phyloP scores from a whole-genome alignment of 1,140 invertebrate species.

The Drosophila varians region DNA sequence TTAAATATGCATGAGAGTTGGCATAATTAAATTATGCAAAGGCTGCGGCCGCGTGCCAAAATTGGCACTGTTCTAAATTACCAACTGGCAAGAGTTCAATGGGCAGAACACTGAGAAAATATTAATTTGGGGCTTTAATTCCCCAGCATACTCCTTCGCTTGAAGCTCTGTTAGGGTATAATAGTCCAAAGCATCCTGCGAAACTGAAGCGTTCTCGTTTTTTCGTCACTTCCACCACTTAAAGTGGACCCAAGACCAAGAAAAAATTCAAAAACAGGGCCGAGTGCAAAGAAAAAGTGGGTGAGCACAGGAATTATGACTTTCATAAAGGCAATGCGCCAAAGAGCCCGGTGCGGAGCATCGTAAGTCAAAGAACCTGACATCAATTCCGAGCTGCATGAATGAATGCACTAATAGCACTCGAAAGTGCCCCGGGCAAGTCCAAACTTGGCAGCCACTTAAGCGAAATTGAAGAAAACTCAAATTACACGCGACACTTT shows the following conservation, averaged over 20 bases:
- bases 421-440: conserved; percentile 34
- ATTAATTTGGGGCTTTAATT: conserved; percentile 7
- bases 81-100: conserved; percentile 73
- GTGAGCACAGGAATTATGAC: conserved; percentile 47
- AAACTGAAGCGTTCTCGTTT: conserved; percentile 2
- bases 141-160: background rate
- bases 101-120: conserved; percentile 21
- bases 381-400: conserved; percentile 54
- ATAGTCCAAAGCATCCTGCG: background rate
- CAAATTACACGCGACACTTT: conserved; percentile 59
- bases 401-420: conserved; percentile 58
- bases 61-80: conserved; percentile 76
- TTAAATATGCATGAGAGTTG: conserved; percentile 72
- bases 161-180: conserved; percentile 48
- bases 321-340: conserved; percentile 61
- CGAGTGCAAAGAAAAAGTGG: conserved; percentile 9
- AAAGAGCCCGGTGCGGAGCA: conserved; percentile 54
- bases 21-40: conserved; percentile 76
- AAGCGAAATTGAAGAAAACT: conserved; percentile 51
- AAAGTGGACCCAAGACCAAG: conserved; percentile 10
- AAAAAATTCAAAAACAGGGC: conserved; percentile 21
- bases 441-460: conserved; percentile 35
- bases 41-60: conserved; percentile 73
- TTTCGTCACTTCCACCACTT: conserved; percentile 33
- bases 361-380: conserved; percentile 60